Evolutionary conservation across 1,140 invertebrate genomes (phyloP), one percentile per base, ranked within the genome.

Genomic region (Pseudomyrmex pallidus): DNA sequence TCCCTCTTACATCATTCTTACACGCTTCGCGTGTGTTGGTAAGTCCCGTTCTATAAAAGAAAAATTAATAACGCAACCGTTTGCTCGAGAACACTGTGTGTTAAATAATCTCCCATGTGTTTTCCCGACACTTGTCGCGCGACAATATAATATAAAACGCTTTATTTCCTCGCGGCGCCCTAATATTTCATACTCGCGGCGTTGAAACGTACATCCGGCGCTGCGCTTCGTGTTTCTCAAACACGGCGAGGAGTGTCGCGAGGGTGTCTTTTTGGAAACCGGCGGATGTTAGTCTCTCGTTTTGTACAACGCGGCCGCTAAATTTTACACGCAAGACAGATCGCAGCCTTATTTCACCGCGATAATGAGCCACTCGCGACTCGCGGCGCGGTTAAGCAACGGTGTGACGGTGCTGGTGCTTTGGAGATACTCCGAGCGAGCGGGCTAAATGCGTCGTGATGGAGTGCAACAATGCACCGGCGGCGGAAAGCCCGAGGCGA

Each of bases 311-410:
- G 3, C 15, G 20, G 15, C 52, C 25, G 48, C 74, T 66, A 66
- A 76, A 76, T 63, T 66, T 76, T 52, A 64, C 48, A 64, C 22
- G 20, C 17, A 74, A 74, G 61, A 76, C 12, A 22, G 25, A 76
- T 66, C 25, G 25, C 61, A 15, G 17, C 12, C n/a, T 76, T 76
- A 66, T 76, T 66, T 76, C 20, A 76, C 13, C 54, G 20, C 76
- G 66, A 80, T 80, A 80, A 80, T 70, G 66, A 72, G 54, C 63
- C 48, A 50, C 72, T 77, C 44, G 35, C 20, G 17, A 67, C 20
- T 61, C 17, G n/a, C 35, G 35, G 35, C 35, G 48, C 48, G 22
- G 62, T 76, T 66, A 64, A n/a, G 46, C 59, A 76, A 76, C 35
- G 73, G 48, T 76, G 44, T 35, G 35, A 35, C 5, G 35, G 35